Conservation (phyloP, 2,113 vertebrate genomes). For the Tenebrosternarchus preto region DNA sequence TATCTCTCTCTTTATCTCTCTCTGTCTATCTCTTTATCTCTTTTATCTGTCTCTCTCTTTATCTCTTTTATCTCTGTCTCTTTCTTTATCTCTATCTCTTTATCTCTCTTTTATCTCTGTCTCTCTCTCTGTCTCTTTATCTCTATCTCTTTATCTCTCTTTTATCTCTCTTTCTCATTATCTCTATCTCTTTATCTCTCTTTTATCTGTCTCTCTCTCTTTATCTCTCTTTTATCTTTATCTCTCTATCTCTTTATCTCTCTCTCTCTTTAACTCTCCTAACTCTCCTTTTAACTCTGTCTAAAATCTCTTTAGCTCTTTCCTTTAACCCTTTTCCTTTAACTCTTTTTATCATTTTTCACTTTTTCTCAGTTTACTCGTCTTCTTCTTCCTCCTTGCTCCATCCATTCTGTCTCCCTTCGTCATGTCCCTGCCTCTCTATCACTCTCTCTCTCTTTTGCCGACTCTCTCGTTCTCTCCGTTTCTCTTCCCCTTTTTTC, state of each 20-base stretch:
- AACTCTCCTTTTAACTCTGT: background rate
- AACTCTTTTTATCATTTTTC: slow-evolving; percentile 40
- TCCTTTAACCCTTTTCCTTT: too few species aligned
- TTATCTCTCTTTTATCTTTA: too few species aligned
- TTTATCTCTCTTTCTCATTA: background rate
- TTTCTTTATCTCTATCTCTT: slow-evolving; percentile 41
- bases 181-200: background rate
- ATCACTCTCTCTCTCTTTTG: background rate
- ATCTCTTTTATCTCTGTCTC: slow-evolving; percentile 41
- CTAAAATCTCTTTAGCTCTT: too few species aligned
- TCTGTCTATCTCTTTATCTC: slow-evolving; percentile 51
- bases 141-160: slow-evolving; percentile 33
- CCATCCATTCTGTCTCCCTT: background rate
- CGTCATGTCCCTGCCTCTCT: background rate
- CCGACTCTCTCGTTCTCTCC: slow-evolving; percentile 11
- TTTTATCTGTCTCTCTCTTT: slow-evolving; percentile 42
- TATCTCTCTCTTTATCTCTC: slow-evolving; percentile 13
- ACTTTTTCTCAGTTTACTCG: slow-evolving; percentile 44
- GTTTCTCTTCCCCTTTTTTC: slow-evolving; percentile 55
- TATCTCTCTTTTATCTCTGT: slow-evolving; percentile 48
- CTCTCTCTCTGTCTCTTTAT: slow-evolving; percentile 10
- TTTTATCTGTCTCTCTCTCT: too few species aligned
- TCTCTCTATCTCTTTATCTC: slow-evolving; percentile 30
- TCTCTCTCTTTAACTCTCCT: slow-evolving; percentile 38
- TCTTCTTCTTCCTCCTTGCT: slow-evolving; percentile 39